phyloP scores from a whole-genome alignment of 2,113 vertebrate species.

The Dasyornis broadbenti region DNA sequence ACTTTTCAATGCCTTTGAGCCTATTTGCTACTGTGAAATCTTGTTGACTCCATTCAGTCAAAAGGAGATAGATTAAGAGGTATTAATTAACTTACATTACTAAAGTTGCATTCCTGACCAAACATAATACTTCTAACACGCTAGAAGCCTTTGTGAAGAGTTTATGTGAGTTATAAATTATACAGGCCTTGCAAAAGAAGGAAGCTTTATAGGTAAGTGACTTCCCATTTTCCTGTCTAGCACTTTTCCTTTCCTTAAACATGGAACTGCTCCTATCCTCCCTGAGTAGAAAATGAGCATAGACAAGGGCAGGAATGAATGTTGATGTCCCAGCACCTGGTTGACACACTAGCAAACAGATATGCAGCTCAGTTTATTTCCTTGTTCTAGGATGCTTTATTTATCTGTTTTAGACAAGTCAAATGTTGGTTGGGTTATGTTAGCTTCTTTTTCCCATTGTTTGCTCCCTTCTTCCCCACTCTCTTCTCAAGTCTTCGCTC shows the following conservation, averaged over 20 bases:
- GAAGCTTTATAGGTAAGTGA: not conserved
- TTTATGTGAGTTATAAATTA: not conserved
- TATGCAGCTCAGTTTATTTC: not conserved
- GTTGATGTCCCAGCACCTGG: rapidly evolving
- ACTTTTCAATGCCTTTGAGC: not conserved
- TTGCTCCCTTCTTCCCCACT: not conserved
- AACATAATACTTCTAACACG: not conserved
- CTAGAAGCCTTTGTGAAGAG: not conserved
- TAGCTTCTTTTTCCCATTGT: not conserved
- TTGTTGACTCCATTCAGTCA: not conserved
- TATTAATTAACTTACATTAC: not conserved
- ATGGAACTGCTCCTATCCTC: rapidly evolving
- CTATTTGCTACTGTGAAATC: not conserved
- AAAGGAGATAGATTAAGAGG: not conserved
- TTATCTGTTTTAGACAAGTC: not conserved
- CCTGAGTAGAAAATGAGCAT: not conserved
- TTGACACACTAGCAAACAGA: not conserved
- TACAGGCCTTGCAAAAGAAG: not conserved
- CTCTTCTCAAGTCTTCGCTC: not conserved
- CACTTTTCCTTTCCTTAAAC: not conserved
- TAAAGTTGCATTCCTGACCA: not conserved
- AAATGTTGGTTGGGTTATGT: not conserved
- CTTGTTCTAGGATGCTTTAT: not conserved
- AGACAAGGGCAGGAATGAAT: not conserved
- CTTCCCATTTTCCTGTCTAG: not conserved